A percentile compares a stretch with the other conserved stretches of the same genome.
These are phyloP conservation scores for Delichon dasypus DNA, from an alignment of 2,797 vertebrate species.

Conservation along the genomic window DNA sequence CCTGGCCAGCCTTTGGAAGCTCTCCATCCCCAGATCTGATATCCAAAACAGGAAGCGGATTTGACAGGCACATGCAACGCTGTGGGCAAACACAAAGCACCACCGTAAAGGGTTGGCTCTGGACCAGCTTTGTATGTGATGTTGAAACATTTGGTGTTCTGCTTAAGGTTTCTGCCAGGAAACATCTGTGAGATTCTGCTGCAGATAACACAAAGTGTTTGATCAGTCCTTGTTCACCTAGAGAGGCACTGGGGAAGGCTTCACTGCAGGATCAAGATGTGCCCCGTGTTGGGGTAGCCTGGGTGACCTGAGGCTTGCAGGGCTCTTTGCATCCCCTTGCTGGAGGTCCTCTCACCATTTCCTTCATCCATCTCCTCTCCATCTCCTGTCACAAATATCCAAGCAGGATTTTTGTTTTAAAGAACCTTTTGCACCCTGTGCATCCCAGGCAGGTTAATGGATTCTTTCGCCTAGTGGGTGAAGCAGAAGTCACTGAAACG, in stretches of 20 bases:
- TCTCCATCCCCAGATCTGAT: conserved; percentile 17
- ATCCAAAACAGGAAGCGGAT: conserved; percentile 60
- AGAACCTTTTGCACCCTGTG: background rate
- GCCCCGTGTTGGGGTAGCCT: background rate
- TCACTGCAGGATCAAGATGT: background rate
- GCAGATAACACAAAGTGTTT: background rate
- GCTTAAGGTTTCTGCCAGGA: conserved; percentile 48
- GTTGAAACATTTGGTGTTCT: conserved; percentile 43
- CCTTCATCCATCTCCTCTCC: background rate
- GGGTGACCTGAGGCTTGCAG: background rate
- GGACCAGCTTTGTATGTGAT: conserved; percentile 19
- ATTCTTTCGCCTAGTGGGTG: background rate
- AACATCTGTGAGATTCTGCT: conserved; percentile 63
- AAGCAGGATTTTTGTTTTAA: conserved; percentile 6
- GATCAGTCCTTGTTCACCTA: background rate
- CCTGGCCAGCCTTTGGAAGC: background rate
- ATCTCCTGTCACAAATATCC: background rate
- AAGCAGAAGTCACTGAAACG: background rate
- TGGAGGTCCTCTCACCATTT: background rate
- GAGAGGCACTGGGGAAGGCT: background rate
- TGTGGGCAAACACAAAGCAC: conserved; percentile 14
- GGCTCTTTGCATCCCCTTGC: background rate
- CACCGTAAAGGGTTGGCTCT: background rate
- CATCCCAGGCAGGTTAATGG: background rate
- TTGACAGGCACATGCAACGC: conserved; percentile 32